Conservation (phyloP, 2,113 vertebrate genomes). For the Condylura cristata region DNA sequence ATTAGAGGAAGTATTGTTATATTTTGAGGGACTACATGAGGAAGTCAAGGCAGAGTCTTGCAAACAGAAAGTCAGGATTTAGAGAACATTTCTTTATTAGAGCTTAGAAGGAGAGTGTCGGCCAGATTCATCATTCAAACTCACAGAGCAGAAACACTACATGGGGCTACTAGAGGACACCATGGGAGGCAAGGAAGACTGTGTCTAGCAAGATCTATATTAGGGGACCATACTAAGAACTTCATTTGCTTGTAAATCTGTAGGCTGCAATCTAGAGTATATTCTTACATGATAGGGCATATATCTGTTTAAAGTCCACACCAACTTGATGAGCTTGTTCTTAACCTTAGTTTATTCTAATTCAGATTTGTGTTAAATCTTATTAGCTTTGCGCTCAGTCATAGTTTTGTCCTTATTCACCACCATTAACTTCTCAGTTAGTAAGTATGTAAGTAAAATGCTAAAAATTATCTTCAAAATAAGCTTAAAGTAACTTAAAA, state of each 20-base stretch:
- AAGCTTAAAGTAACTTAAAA: neutral
- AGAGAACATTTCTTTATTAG: neutral
- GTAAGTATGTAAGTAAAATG: neutral
- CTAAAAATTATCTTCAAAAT: neutral
- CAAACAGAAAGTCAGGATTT: neutral
- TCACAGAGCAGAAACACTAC: neutral
- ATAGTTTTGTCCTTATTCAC: neutral
- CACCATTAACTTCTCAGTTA: neutral
- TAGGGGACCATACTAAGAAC: neutral
- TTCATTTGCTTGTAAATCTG: neutral
- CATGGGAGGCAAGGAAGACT: neutral
- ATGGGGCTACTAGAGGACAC: neutral
- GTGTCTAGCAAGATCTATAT: neutral
- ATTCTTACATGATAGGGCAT: neutral
- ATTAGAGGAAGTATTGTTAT: neutral
- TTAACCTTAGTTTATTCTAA: neutral
- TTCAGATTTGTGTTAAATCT: neutral
- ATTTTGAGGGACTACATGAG: neutral
- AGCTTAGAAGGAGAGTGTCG: neutral
- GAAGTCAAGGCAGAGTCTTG: neutral
- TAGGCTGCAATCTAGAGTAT: neutral
- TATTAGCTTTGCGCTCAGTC: neutral
- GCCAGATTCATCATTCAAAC: neutral
- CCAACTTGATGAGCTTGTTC: neutral
- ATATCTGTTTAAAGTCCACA: neutral